phyloP scores from a whole-genome alignment of 2,113 vertebrate species.

The Poicephalus meyeri region DNA sequence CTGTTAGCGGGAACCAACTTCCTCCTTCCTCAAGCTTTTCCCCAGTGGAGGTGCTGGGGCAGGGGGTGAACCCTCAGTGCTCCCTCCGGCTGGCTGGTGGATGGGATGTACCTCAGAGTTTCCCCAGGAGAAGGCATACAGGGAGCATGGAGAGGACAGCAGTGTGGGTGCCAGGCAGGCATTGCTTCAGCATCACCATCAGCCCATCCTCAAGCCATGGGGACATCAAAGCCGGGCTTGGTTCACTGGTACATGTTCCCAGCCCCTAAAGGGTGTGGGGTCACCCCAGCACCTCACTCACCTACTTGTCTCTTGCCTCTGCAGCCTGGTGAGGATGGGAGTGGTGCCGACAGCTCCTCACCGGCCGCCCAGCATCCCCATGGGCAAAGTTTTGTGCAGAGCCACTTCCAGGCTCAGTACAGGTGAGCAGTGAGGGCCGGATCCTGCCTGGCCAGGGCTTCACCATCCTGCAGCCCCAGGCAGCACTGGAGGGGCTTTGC shows the following conservation, averaged over 20 bases:
- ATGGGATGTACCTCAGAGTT: not conserved
- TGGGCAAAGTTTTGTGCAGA: constrained; percentile 91
- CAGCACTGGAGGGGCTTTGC: not conserved
- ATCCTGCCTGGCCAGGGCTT: not conserved
- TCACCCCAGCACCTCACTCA: not conserved
- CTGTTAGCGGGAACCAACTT: accelerated
- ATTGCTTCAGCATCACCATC: not conserved
- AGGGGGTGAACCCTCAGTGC: not conserved
- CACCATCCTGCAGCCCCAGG: not conserved
- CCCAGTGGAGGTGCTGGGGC: not conserved
- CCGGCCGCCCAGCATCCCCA: constrained; percentile 31
- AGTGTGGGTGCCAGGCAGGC: not conserved
- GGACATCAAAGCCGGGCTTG: not conserved
- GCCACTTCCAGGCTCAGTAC: constrained; percentile 96
- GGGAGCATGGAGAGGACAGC: not conserved
- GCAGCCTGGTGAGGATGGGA: constrained; percentile 56
- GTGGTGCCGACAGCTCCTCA: constrained; percentile 22
- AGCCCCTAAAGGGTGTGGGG: not conserved
- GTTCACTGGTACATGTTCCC: accelerated
- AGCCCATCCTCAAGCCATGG: accelerated
- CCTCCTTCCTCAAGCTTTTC: not conserved
- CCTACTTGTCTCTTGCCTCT: constrained; percentile 49
- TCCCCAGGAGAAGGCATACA: not conserved
- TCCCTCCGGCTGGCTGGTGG: accelerated
- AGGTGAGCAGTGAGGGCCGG: constrained; percentile 70